Evolutionary conservation across 2,797 vertebrate genomes (phyloP).

Genomic region (Onychomys leucogaster): DNA sequence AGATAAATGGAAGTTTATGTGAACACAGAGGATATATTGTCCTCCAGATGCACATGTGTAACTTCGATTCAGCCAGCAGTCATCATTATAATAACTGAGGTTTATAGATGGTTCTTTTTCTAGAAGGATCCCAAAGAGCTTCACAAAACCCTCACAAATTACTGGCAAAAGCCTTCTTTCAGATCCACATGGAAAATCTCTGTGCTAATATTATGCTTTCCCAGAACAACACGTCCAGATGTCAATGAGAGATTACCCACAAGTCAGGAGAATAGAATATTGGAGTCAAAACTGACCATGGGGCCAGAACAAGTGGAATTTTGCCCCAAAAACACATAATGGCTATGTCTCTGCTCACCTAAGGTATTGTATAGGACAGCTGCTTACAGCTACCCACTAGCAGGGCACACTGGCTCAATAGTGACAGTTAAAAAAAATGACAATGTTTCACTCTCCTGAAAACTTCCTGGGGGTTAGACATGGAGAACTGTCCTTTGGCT

Average conservation of each 20-base stretch:
- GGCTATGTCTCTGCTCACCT: conserved; percentile 11
- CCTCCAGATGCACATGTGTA: conserved; percentile 69
- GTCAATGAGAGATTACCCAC: conserved; percentile 64
- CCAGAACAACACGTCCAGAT: background rate
- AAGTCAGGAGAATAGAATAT: conserved; percentile 54
- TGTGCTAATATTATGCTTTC: conserved; percentile 49
- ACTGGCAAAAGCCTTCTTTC: conserved; percentile 64
- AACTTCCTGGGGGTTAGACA: conserved; percentile 31
- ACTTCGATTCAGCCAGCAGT: conserved; percentile 73
- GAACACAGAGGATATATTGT: conserved; percentile 76
- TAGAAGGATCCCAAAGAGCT: conserved; percentile 76
- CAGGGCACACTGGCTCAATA: background rate
- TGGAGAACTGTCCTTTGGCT: conserved; percentile 37
- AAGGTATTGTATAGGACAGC: conserved; percentile 49
- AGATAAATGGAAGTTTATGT: conserved; percentile 81
- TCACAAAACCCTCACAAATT: conserved; percentile 79
- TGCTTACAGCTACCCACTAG: conserved; percentile 53
- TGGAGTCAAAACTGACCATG: conserved; percentile 60
- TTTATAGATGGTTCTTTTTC: conserved; percentile 75
- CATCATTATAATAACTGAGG: conserved; percentile 65
- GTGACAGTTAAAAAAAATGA: conserved; percentile 42
- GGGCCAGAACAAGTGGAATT: conserved; percentile 2
- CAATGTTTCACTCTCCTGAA: background rate
- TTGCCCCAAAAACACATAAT: conserved; percentile 59
- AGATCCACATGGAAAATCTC: conserved; percentile 65